These are phyloP conservation scores for Catocala fraxini DNA, from an alignment of 2,888 invertebrate species.

Conservation along the genomic window DNA sequence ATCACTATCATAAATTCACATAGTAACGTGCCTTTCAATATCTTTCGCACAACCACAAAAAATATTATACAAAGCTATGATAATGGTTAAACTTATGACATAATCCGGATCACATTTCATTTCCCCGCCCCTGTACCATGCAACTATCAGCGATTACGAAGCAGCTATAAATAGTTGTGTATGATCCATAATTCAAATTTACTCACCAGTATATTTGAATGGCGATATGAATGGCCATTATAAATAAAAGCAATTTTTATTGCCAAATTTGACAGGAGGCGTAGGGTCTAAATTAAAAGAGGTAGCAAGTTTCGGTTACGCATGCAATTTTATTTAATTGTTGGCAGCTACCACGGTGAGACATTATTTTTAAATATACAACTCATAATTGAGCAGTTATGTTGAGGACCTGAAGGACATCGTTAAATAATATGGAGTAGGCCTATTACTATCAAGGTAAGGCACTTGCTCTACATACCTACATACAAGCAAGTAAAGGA, in stretches of 20 bases:
- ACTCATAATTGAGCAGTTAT: no score
- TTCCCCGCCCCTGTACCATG: background rate
- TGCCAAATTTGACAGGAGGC: conserved; percentile 42
- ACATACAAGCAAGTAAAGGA: no score
- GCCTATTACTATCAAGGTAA: no score
- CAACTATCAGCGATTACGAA: conserved; percentile 26
- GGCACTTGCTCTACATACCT: no score
- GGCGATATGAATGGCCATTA: conserved; percentile 51
- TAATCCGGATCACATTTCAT: conserved; percentile 5
- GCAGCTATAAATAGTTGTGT: conserved; percentile 35
- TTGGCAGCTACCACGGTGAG: no score
- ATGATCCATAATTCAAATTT: conserved; percentile 41
- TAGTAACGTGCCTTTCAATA: no score
- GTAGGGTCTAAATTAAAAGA: conserved; percentile 3
- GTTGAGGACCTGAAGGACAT: no score
- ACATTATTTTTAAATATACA: no score
- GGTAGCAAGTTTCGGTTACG: background rate
- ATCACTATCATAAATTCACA: no score
- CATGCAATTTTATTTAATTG: no score
- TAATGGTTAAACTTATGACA: background rate
- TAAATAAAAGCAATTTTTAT: conserved; percentile 55
- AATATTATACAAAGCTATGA: background rate
- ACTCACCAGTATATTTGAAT: conserved; percentile 51
- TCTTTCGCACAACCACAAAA: no score
- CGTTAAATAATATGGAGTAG: no score